These are phyloP conservation scores for Dryomyza anilis DNA, from an alignment of 2,888 invertebrate genomes.

Conservation along the genomic window DNA sequence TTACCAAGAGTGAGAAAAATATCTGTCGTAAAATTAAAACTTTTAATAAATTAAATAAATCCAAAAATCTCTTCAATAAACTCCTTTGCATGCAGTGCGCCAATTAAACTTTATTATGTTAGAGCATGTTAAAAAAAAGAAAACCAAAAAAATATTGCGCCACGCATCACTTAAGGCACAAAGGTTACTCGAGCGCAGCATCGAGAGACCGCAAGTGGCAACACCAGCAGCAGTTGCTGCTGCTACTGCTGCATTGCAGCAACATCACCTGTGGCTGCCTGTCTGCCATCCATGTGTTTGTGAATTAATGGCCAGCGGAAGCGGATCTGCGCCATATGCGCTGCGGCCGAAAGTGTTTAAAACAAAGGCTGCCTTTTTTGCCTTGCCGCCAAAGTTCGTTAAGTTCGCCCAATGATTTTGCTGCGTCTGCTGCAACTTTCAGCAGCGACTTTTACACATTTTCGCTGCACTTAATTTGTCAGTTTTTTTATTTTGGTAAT, in stretches of 20 bases:
- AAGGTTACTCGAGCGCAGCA: background rate
- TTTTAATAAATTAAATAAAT: too few relatives aligned
- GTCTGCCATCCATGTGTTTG: too few relatives aligned
- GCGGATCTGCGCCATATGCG: slow-evolving; percentile 4
- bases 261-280: background rate
- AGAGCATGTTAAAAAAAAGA: too few relatives aligned
- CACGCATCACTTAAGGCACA: background rate
- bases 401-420: background rate
- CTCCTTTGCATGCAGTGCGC: background rate
- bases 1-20: too few relatives aligned
- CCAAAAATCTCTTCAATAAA: too few relatives aligned
- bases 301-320: background rate
- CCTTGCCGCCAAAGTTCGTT: background rate
- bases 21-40: too few relatives aligned
- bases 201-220: background rate
- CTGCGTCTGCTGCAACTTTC: background rate
- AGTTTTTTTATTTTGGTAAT: background rate
- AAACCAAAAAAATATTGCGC: too few relatives aligned
- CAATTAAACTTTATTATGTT: background rate
- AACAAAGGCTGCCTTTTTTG: too few relatives aligned
- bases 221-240: background rate
- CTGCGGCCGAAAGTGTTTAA: background rate
- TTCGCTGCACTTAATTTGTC: background rate
- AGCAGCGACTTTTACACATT: background rate
- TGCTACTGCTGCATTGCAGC: background rate